Evolutionary conservation across 2,113 vertebrate genomes (phyloP).

Genomic region (Bothrops jararaca): DNA sequence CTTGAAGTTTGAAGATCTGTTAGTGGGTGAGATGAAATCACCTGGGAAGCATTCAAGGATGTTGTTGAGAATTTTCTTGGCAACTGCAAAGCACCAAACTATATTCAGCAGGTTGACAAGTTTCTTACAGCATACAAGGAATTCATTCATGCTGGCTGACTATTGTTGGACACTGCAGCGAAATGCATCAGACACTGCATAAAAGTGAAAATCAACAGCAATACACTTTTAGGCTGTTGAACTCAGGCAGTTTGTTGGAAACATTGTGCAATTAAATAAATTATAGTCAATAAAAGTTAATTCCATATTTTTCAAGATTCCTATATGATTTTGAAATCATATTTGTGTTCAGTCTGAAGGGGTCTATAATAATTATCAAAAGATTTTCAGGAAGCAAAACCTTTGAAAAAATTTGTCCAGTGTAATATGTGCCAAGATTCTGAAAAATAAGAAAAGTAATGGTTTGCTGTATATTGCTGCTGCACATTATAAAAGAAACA

Average conservation of each 20-base stretch:
- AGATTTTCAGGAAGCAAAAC: neutral
- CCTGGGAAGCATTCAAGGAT: neutral
- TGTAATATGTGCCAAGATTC: neutral
- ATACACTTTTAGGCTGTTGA: neutral
- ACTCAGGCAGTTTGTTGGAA: neutral
- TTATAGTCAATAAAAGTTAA: neutral
- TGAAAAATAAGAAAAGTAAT: neutral
- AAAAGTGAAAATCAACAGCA: neutral
- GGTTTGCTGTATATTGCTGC: neutral
- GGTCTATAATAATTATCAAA: neutral
- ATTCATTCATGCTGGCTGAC: neutral
- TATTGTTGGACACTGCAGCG: neutral
- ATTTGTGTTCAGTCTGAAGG: neutral
- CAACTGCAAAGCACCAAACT: neutral
- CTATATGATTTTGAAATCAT: neutral
- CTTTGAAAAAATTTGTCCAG: neutral
- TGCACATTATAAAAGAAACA: neutral
- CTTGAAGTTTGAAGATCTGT: neutral
- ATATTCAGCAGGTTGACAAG: neutral
- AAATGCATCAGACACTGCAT: neutral
- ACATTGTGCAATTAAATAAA: neutral
- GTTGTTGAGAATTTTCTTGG: neutral
- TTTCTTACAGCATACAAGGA: neutral
- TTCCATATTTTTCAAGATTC: neutral
- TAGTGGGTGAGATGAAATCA: neutral